These are phyloP conservation scores for Melinopterus prodromus DNA, from an alignment of 2,888 invertebrate species.

Conservation along the genomic window DNA sequence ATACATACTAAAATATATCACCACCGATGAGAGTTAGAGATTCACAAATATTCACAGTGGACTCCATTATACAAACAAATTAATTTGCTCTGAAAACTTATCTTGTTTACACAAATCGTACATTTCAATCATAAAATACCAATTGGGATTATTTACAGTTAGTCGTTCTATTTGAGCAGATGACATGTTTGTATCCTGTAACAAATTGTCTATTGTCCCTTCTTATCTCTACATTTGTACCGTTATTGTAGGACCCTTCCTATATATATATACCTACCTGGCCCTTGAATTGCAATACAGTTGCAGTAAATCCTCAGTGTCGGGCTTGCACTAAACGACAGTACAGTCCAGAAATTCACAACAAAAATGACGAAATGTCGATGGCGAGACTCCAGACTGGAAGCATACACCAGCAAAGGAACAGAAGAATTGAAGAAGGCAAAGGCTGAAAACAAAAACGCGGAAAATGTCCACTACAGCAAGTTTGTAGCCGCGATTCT, in stretches of 20 bases:
- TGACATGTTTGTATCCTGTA: neutral
- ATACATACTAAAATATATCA: neutral
- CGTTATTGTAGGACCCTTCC: neutral
- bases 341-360: neutral
- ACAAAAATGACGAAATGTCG: neutral
- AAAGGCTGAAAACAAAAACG: neutral
- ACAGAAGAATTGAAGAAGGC: neutral
- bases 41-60: neutral
- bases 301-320: neutral
- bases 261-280: neutral
- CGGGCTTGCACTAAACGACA: neutral
- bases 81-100: neutral
- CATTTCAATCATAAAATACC: neutral
- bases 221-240: neutral
- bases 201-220: neutral
- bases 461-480: neutral
- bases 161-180: neutral
- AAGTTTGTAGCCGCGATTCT: neutral
- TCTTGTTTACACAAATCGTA: neutral
- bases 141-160: neutral
- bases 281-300: neutral
- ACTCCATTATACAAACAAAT: neutral
- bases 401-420: neutral
- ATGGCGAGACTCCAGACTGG: neutral
- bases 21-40: neutral